These are phyloP conservation scores for Popillia japonica DNA, from an alignment of 1,140 invertebrate species.

Conservation along the genomic window DNA sequence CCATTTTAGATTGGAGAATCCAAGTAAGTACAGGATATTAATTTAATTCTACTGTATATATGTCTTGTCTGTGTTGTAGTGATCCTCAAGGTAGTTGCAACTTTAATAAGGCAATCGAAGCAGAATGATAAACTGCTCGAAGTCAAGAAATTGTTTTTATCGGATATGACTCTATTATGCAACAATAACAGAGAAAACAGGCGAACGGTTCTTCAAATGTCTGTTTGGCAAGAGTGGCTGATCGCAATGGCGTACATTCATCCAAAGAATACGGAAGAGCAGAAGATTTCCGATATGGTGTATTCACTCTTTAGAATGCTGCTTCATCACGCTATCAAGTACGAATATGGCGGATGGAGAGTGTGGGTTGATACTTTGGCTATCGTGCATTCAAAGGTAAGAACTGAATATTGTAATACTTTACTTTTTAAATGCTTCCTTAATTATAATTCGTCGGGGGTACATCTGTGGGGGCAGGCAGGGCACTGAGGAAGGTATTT, in stretches of 20 bases:
- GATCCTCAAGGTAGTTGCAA: conserved; percentile 98
- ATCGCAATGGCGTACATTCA: conserved; percentile 99
- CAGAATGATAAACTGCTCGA: conserved; percentile 89
- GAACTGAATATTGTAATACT: neutral
- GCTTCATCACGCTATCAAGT: conserved; percentile 98
- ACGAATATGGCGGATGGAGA: conserved; percentile 99
- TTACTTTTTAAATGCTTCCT: too few relatives aligned
- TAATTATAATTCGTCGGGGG: too few relatives aligned
- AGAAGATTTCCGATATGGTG: conserved; percentile 98
- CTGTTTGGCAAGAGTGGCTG: conserved; percentile 99
- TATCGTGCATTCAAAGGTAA: conserved; percentile 98
- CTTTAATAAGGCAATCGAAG: conserved; percentile 95
- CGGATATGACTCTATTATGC: conserved; percentile 96
- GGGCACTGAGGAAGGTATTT: too few relatives aligned
- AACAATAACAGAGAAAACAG: conserved; percentile 98
- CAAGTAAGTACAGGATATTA: conserved; percentile 75
- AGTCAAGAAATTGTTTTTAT: conserved; percentile 96
- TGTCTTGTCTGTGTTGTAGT: conserved; percentile 68
- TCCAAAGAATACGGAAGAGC: conserved; percentile 92
- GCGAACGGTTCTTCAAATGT: conserved; percentile 98
- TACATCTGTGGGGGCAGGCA: too few relatives aligned
- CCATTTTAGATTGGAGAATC: conserved; percentile 95
- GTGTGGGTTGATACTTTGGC: conserved; percentile 99
- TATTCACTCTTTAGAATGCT: conserved; percentile 97
- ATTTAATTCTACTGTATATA: neutral